These are phyloP conservation scores for Formica exsecta DNA, from an alignment of 1,140 invertebrate species.

Conservation along the genomic window DNA sequence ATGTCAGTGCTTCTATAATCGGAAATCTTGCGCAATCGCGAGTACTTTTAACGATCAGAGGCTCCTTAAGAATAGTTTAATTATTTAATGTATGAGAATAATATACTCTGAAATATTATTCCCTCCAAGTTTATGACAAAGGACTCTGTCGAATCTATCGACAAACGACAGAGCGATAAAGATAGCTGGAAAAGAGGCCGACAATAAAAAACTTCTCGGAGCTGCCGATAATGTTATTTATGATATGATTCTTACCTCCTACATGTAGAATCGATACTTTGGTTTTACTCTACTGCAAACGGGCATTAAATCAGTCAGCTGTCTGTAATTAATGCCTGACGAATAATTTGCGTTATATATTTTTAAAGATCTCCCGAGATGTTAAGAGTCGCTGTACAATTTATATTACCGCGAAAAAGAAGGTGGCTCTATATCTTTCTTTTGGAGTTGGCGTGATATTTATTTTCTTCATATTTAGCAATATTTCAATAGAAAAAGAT, in stretches of 20 bases:
- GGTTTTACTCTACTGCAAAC: neutral
- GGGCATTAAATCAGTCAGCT: neutral
- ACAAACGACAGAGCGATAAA: slow-evolving; percentile 6
- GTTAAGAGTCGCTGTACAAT: neutral
- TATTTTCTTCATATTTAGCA: neutral
- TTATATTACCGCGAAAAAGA: neutral
- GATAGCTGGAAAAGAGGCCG: neutral
- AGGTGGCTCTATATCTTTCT: neutral
- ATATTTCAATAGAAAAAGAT: neutral
- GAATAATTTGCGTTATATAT: neutral
- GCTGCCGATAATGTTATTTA: neutral
- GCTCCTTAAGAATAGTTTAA: neutral
- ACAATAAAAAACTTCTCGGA: neutral
- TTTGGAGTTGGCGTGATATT: neutral
- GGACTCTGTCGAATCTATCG: too few species aligned
- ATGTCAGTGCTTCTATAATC: neutral
- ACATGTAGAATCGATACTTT: slow-evolving; percentile 15
- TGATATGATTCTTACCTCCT: too few species aligned
- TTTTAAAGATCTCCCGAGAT: neutral
- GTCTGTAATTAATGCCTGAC: slow-evolving; percentile 12
- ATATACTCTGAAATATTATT: too few species aligned
- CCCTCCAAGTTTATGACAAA: neutral
- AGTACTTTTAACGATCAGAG: neutral
- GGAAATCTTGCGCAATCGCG: neutral
- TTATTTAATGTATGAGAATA: neutral